These are phyloP conservation scores for Epinephelus malabaricus DNA, from an alignment of 2,797 vertebrate species.

Conservation along the genomic window DNA sequence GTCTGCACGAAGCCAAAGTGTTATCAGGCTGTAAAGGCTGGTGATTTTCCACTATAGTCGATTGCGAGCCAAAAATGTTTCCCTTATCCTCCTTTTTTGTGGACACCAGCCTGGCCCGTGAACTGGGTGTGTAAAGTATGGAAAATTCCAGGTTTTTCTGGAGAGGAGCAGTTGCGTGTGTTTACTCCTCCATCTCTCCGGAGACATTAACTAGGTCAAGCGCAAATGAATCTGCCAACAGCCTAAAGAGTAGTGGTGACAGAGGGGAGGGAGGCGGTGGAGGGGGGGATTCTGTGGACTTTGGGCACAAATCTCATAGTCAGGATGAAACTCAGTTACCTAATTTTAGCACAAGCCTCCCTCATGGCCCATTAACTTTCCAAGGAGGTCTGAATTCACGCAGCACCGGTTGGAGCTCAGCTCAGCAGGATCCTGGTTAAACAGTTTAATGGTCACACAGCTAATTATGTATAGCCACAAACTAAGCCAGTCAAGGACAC, in stretches of 20 bases:
- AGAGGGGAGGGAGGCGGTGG: constrained; percentile 21
- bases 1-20: constrained; percentile 14
- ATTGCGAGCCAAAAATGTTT: constrained; percentile 28
- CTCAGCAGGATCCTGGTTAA: constrained; percentile 62
- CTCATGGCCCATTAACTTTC: constrained; percentile 70
- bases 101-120: constrained; percentile 32
- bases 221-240: constrained; percentile 79
- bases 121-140: constrained; percentile 56
- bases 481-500: constrained; percentile 62
- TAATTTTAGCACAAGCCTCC: constrained; percentile 71
- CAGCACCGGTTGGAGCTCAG: constrained; percentile 46
- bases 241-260: constrained; percentile 67
- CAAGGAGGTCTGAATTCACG: constrained; percentile 60
- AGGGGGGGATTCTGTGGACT: constrained; percentile 40
- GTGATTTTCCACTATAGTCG: constrained; percentile 9
- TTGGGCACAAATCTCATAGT: constrained; percentile 66
- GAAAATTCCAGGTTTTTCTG: constrained; percentile 80
- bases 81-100: constrained; percentile 16
- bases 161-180: constrained; percentile 63
- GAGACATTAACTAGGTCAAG: constrained; percentile 84
- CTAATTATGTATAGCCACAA: constrained; percentile 72
- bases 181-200: constrained; percentile 75
- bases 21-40: constrained; percentile 20
- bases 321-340: constrained; percentile 61
- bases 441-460: constrained; percentile 66